phyloP scores from a whole-genome alignment of 2,888 invertebrate species.

The Idaea dimidiata region DNA sequence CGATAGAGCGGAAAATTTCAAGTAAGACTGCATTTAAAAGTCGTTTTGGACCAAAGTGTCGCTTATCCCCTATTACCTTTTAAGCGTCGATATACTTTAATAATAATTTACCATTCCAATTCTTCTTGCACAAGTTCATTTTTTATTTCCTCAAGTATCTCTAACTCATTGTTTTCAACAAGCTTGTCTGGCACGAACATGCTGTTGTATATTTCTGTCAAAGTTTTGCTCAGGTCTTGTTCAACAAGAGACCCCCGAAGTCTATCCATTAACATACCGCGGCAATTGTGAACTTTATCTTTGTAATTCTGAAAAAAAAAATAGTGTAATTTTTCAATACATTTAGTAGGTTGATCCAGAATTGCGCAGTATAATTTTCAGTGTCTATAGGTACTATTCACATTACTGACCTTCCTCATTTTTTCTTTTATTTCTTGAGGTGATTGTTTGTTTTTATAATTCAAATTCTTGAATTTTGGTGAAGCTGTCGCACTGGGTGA shows the following conservation, averaged over 20 bases:
- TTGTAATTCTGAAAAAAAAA: slow-evolving; percentile 59
- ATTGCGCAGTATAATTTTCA: slow-evolving; percentile 3
- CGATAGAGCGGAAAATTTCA: too few relatives aligned
- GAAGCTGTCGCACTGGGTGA: slow-evolving; percentile 44
- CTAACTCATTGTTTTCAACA: slow-evolving; percentile 55
- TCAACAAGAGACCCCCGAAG: slow-evolving; percentile 50
- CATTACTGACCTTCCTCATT: slow-evolving; percentile 59
- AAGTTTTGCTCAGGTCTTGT: slow-evolving; percentile 49
- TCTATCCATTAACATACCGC: slow-evolving; percentile 59
- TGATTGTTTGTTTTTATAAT: slow-evolving; percentile 51
- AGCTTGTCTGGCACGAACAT: slow-evolving; percentile 49
- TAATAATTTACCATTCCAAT: slow-evolving; percentile 67
- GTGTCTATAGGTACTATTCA: not conserved
- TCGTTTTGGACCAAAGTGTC: too few relatives aligned
- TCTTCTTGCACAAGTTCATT: slow-evolving; percentile 69
- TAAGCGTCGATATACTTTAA: too few relatives aligned
- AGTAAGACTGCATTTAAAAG: too few relatives aligned
- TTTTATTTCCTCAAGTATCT: slow-evolving; percentile 58
- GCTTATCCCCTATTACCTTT: too few relatives aligned
- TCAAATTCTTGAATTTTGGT: slow-evolving; percentile 60
- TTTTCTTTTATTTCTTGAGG: slow-evolving; percentile 70
- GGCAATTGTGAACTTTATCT: slow-evolving; percentile 61
- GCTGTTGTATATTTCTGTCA: slow-evolving; percentile 60
- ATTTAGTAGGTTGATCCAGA: too few relatives aligned
- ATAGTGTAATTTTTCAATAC: slow-evolving; percentile 6